Conservation (phyloP, 2,113 vertebrate species). For the Odocoileus hemionus region DNA sequence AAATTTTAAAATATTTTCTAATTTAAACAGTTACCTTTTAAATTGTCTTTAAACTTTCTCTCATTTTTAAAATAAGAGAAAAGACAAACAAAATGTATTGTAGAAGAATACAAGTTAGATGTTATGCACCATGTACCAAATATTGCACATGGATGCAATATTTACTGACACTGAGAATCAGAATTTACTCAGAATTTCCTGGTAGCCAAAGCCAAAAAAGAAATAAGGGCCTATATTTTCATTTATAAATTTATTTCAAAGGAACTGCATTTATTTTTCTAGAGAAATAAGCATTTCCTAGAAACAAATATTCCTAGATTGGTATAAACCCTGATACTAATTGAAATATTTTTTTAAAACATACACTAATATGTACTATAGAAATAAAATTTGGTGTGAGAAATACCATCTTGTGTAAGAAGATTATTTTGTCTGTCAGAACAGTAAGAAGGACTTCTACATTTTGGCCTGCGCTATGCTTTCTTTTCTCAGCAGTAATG, state of each 20-base stretch:
- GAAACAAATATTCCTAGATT: not conserved
- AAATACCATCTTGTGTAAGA: not conserved
- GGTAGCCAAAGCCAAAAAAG: not conserved
- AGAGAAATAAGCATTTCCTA: not conserved
- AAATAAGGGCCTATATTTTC: not conserved
- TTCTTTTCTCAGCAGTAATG: not conserved
- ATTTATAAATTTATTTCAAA: not conserved
- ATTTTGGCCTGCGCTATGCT: not conserved
- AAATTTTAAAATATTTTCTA: not conserved
- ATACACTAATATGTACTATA: not conserved
- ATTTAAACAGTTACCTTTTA: not conserved
- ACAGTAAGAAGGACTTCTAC: not conserved
- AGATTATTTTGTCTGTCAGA: not conserved
- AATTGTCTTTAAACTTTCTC: not conserved
- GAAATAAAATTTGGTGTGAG: not conserved
- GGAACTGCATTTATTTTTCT: not conserved
- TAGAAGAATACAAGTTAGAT: not conserved
- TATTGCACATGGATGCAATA: not conserved
- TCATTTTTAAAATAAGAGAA: not conserved
- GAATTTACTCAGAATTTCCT: slow-evolving; percentile 7
- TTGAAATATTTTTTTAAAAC: not conserved
- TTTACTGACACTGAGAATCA: not conserved
- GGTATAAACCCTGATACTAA: not conserved
- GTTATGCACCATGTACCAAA: not conserved
- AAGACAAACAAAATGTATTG: not conserved